Conservation (phyloP, 1,140 invertebrate genomes). For the Patella vulgata region DNA sequence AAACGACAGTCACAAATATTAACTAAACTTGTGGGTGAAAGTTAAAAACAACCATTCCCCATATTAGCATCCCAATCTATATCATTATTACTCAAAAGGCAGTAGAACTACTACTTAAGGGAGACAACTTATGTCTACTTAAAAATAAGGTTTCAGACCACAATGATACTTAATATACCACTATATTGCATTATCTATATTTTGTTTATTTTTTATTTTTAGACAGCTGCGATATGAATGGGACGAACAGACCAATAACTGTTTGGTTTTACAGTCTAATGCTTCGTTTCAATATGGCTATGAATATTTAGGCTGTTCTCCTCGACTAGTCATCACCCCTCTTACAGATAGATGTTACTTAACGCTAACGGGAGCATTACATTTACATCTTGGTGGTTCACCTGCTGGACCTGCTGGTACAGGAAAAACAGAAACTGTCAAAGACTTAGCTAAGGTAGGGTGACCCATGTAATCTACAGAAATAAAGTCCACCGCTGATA, state of each 20-base stretch:
- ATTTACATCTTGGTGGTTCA: conserved; percentile 77
- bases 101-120: neutral
- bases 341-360: conserved; percentile 70
- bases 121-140: neutral
- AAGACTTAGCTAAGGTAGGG: conserved; percentile 86
- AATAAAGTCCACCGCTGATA: no score
- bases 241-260: conserved; percentile 63
- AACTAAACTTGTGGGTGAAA: no score
- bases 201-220: conserved; percentile 20
- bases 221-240: conserved; percentile 68
- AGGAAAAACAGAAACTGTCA: conserved; percentile 70
- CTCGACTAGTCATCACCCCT: conserved; percentile 67
- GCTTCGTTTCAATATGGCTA: conserved; percentile 65
- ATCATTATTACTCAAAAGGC: no score
- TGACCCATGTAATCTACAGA: no score
- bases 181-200: neutral
- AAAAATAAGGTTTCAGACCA: no score
- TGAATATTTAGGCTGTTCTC: conserved; percentile 67
- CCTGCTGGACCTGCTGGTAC: conserved; percentile 66
- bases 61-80: no score
- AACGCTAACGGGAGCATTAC: conserved; percentile 75
- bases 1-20: no score
- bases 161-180: neutral
- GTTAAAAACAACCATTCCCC: no score
- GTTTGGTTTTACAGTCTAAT: conserved; percentile 61